Base-by-base conservation (phyloP, 64 coral and sea anemone species). In the Porites lutea region DNA sequence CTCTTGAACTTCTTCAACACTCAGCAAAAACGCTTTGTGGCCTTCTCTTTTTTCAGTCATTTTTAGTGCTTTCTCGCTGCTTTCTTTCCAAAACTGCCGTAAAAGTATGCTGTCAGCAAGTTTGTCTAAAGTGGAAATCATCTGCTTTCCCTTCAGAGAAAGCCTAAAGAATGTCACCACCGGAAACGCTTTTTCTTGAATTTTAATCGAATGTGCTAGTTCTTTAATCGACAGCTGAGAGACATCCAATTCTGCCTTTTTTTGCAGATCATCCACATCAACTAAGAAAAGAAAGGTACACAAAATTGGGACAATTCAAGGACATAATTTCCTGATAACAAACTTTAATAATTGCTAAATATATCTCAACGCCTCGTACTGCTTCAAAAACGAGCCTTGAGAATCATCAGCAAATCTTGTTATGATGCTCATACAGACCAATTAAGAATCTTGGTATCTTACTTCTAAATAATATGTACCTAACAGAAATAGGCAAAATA, bases 1-100 rank as follows among this genome's bases (percentile, higher is more conserved):
- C 13, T 82, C 49, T 15, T 82, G 44, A 21, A 94, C 57, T 51
- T 94, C 92, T 21, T 48, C 52, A 19, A 83, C 59, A 43, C 63
- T 82, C 0, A 94, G 11, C 27, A 13, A 18, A 4, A 37, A 37
- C 27, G 27, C 78, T 16, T 76, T 80, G 7, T 71, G 43, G 72
- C 18, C 52, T 64, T 69, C 8, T 89, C 13, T 63, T 59, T 76
- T n/a, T 81, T 21, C 45, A 67, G 5, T 27, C 9, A 0, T 19
- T 23, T 82, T 21, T 14, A 88, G 13, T 89, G 49, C 79, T 65
- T 79, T 82, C 3, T 64, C 58, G 46, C 66, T 65, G 44, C 55
- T 65, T 44, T 69, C 60, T 4, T 76, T 82, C 94, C 90, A 89
- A 88, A 92, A 45, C 8, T 89, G 27, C 65, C 63, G 23, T 67